Percentiles rank a stretch among this genome's conserved stretches.
Conservation (phyloP, 2,797 vertebrate species). For the Labeo calbasu region DNA sequence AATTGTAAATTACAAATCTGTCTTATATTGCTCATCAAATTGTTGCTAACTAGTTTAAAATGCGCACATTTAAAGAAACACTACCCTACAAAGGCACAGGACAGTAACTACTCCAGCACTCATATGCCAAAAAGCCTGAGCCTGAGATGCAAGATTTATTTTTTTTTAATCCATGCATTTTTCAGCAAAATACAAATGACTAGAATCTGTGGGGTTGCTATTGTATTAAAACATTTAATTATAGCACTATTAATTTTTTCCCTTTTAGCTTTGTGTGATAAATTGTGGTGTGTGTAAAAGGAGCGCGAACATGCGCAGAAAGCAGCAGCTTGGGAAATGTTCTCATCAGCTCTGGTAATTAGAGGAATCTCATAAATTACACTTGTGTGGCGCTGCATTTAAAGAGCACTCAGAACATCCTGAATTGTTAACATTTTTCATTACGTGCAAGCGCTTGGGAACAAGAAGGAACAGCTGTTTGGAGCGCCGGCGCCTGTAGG, state of each 20-base stretch:
- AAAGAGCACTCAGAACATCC: slow-evolving; percentile 84
- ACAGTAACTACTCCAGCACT: not conserved
- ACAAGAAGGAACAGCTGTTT: slow-evolving; percentile 81
- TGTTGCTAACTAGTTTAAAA: not conserved
- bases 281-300: slow-evolving; percentile 15
- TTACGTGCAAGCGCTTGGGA: slow-evolving; percentile 74
- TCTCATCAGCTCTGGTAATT: slow-evolving; percentile 84
- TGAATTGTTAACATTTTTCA: slow-evolving; percentile 83
- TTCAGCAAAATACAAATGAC: not conserved
- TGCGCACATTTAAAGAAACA: not conserved
- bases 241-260: not conserved
- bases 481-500: slow-evolving; percentile 72
- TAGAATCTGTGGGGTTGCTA: not conserved
- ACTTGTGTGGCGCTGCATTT: slow-evolving; percentile 80
- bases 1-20: not conserved
- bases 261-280: not conserved
- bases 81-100: not conserved
- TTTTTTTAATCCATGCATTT: not conserved
- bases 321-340: slow-evolving; percentile 81
- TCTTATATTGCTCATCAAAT: not conserved
- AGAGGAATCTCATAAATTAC: slow-evolving; percentile 85
- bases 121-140: not conserved
- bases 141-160: not conserved
- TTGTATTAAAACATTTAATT: slow-evolving; percentile 21
- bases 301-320: slow-evolving; percentile 47